phyloP scores from a whole-genome alignment of 2,888 invertebrate species.

The Megamerina dolium region DNA sequence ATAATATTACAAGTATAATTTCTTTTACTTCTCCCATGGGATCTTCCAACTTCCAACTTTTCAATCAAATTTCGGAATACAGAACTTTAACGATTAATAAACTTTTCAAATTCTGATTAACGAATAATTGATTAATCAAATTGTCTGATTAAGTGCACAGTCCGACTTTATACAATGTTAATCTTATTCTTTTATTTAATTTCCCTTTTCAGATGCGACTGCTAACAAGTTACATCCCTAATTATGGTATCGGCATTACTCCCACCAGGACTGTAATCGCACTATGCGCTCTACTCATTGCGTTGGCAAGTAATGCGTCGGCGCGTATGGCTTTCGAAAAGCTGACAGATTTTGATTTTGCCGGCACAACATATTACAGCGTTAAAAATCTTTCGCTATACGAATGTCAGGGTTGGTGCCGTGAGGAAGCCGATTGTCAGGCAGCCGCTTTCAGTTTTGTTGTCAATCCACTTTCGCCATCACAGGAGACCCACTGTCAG shows the following conservation, averaged over 20 bases:
- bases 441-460: conserved; percentile 93
- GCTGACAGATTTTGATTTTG: conserved; percentile 84
- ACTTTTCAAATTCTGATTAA: too few relatives aligned
- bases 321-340: conserved; percentile 89
- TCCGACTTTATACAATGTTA: too few relatives aligned
- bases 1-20: too few relatives aligned
- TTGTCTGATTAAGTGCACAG: too few relatives aligned
- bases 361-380: conserved; percentile 86
- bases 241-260: conserved; percentile 5
- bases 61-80: too few relatives aligned
- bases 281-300: conserved; percentile 22
- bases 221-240: conserved; percentile 10
- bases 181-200: background rate
- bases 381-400: conserved; percentile 86
- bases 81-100: too few relatives aligned
- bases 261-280: conserved; percentile 18
- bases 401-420: conserved; percentile 93
- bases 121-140: too few relatives aligned
- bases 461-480: conserved; percentile 83
- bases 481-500: conserved; percentile 85
- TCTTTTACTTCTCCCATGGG: too few relatives aligned
- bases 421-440: conserved; percentile 86
- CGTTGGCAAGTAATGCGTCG: conserved; percentile 46
- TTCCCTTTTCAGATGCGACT: conserved; percentile 25
- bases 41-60: too few relatives aligned